phyloP scores from a whole-genome alignment of 2,888 invertebrate species.

The Lamproptera curius region DNA sequence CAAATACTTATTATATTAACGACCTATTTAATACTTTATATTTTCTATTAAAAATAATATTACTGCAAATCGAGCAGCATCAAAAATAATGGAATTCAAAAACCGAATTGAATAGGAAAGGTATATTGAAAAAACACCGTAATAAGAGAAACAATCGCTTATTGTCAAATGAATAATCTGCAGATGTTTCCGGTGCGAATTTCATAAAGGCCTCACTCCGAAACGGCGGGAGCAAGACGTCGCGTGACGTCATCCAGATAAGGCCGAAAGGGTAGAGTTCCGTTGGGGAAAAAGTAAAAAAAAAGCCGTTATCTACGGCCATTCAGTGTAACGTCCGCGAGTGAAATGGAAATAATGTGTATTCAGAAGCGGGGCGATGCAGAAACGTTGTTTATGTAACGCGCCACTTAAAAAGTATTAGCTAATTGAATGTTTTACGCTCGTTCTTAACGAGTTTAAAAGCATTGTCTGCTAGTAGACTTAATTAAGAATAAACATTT shows the following conservation, averaged over 20 bases:
- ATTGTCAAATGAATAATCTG: slow-evolving; percentile 15
- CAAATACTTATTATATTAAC: no score
- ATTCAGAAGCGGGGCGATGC: slow-evolving; percentile 10
- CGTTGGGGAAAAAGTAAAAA: slow-evolving; percentile 38
- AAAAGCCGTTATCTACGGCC: slow-evolving; percentile 54
- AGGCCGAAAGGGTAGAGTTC: slow-evolving; percentile 70
- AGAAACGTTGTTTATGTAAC: neutral
- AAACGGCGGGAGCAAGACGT: slow-evolving; percentile 50
- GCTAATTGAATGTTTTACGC: neutral
- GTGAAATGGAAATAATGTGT: slow-evolving; percentile 25
- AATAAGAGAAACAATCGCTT: no score
- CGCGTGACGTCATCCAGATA: slow-evolving; percentile 65
- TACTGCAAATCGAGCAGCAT: no score
- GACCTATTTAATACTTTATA: no score
- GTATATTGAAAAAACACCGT: no score
- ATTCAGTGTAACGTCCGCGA: slow-evolving; percentile 34
- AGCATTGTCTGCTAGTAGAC: no score
- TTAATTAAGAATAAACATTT: no score
- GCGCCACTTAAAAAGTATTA: neutral
- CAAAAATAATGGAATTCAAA: neutral
- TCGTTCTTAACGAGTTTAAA: neutral
- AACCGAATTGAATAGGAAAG: neutral
- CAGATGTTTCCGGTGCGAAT: slow-evolving; percentile 25
- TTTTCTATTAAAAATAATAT: no score
- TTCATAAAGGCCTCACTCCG: slow-evolving; percentile 40